phyloP scores from a whole-genome alignment of 1,140 invertebrate species.

The Heliconius himera region DNA sequence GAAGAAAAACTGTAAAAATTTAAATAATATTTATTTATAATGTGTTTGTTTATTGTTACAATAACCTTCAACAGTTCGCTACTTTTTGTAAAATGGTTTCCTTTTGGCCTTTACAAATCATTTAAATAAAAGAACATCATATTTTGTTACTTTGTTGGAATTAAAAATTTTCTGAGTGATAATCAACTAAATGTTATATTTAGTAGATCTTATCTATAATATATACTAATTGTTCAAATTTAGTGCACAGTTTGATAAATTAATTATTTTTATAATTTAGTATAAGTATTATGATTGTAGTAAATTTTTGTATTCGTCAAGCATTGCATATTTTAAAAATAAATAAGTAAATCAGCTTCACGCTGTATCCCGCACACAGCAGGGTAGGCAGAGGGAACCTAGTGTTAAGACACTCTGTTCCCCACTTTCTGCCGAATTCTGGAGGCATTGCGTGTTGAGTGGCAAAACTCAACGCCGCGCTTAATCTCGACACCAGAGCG shows the following conservation, averaged over 20 bases:
- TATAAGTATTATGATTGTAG: background rate
- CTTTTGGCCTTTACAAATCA: conserved; percentile 12
- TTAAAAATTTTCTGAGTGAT: background rate
- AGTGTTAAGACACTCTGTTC: too few relatives aligned
- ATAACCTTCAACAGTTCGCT: background rate
- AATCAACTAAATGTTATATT: conserved; percentile 12
- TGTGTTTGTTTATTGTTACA: background rate
- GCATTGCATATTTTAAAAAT: too few relatives aligned
- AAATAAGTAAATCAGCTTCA: too few relatives aligned
- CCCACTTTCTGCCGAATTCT: too few relatives aligned
- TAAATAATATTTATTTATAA: conserved; percentile 6
- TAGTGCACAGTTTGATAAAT: background rate
- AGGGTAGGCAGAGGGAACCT: too few relatives aligned
- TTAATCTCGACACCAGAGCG: too few relatives aligned
- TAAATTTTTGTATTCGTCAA: background rate
- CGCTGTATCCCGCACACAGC: too few relatives aligned
- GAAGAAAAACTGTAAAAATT: background rate
- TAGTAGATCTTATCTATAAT: background rate
- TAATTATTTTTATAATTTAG: background rate
- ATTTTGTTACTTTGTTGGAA: background rate
- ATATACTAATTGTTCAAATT: conserved; percentile 1
- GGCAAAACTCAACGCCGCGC: too few relatives aligned
- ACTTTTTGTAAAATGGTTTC: conserved; percentile 7
- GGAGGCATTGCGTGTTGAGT: too few relatives aligned
- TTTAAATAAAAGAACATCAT: conserved; percentile 2